Conservation (phyloP, 1,140 invertebrate genomes). For the Drosophila pectinifera region DNA sequence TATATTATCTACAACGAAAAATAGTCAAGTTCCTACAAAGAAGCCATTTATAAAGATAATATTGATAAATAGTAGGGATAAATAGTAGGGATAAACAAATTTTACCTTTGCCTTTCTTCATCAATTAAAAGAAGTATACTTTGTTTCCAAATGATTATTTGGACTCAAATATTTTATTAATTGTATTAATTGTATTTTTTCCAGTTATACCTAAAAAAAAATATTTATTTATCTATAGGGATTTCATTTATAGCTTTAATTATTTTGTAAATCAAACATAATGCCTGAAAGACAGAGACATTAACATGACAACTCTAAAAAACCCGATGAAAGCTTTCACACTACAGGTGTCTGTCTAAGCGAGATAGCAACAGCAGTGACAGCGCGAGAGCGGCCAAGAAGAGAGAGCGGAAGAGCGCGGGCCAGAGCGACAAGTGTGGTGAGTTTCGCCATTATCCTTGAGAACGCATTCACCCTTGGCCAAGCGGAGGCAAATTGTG, state of each 20-base stretch:
- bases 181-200: too few relatives aligned
- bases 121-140: too few relatives aligned
- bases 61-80: too few relatives aligned
- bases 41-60: too few relatives aligned
- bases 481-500: conserved; percentile 69
- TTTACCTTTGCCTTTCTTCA: too few relatives aligned
- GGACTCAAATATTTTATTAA: too few relatives aligned
- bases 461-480: conserved; percentile 54
- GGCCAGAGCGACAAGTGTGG: conserved; percentile 57
- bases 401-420: conserved; percentile 21
- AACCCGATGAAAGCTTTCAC: conserved; percentile 53
- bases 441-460: conserved; percentile 62
- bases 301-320: conserved; percentile 18
- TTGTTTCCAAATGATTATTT: too few relatives aligned
- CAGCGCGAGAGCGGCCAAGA: conserved; percentile 7
- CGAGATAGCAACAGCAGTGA: conserved; percentile 28
- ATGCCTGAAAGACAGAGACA: conserved; percentile 9
- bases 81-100: too few relatives aligned
- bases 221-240: too few relatives aligned
- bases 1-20: not conserved
- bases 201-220: too few relatives aligned
- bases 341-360: conserved; percentile 68
- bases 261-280: not conserved
- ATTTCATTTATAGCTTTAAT: too few relatives aligned
- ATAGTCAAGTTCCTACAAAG: too few relatives aligned